Conservation (phyloP, 1,140 invertebrate species). For the Caenorhabditis remanei region DNA sequence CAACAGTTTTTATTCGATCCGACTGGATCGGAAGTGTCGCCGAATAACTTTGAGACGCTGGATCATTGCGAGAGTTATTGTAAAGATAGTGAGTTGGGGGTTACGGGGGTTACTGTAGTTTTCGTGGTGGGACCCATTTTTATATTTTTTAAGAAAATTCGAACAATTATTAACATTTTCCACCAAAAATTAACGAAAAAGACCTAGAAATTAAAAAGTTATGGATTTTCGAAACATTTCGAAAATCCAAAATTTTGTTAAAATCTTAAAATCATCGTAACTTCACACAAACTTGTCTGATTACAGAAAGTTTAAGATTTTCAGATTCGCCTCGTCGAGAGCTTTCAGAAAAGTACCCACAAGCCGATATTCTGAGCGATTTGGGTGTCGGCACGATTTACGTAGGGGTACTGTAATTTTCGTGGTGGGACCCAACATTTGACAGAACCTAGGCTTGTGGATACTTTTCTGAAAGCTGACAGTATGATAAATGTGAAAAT, state of each 20-base stretch:
- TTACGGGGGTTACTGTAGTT: neutral
- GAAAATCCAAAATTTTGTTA: too few relatives aligned
- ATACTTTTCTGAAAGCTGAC: too few relatives aligned
- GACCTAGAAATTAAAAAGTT: too few relatives aligned
- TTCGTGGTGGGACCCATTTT: neutral
- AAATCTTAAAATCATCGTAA: too few relatives aligned
- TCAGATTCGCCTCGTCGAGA: neutral
- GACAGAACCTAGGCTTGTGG: neutral
- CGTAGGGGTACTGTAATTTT: neutral
- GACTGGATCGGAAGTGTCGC: constrained; percentile 70
- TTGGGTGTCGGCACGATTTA: neutral
- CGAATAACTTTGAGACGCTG: constrained; percentile 75
- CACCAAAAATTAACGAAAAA: too few relatives aligned
- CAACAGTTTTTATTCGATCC: constrained; percentile 72
- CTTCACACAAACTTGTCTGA: too few relatives aligned
- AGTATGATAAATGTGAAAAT: too few relatives aligned
- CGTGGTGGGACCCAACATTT: neutral
- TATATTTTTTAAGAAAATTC: neutral
- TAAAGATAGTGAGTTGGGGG: constrained; percentile 62
- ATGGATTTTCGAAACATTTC: neutral
- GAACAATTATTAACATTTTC: too few relatives aligned
- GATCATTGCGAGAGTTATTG: constrained; percentile 77
- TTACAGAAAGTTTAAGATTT: too few relatives aligned
- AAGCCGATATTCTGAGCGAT: neutral
- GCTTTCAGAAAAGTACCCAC: neutral